Conservation (phyloP, 2,797 vertebrate genomes). For the Pyrocephalus nanus region DNA sequence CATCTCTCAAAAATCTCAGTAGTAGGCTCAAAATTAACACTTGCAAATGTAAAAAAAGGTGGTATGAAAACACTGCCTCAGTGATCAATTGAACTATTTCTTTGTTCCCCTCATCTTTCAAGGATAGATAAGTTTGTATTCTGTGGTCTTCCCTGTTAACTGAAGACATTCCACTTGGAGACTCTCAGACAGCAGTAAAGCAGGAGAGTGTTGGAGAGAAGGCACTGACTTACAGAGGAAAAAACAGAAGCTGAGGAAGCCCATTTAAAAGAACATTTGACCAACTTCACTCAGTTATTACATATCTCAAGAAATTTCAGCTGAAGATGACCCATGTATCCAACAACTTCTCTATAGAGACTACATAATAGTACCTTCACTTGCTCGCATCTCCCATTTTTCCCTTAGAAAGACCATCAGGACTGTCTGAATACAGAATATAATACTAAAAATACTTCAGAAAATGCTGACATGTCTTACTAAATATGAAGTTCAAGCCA, state of each 20-base stretch:
- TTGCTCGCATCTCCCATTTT: background rate
- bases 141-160: background rate
- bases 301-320: background rate
- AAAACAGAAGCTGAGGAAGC: background rate
- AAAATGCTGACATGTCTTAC: background rate
- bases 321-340: background rate
- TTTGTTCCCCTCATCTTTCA: background rate
- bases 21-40: background rate
- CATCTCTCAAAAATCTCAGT: background rate
- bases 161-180: background rate
- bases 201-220: background rate
- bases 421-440: background rate
- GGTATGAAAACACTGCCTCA: background rate
- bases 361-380: background rate
- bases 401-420: background rate
- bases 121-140: background rate
- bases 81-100: background rate
- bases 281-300: background rate
- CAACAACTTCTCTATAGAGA: background rate
- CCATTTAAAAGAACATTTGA: background rate
- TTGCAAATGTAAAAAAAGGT: background rate
- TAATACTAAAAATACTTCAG: background rate
- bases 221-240: background rate
- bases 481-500: background rate
- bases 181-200: background rate